Base-by-base conservation (phyloP, 2,113 vertebrate genomes). In the Dicrurus megarhynchus region DNA sequence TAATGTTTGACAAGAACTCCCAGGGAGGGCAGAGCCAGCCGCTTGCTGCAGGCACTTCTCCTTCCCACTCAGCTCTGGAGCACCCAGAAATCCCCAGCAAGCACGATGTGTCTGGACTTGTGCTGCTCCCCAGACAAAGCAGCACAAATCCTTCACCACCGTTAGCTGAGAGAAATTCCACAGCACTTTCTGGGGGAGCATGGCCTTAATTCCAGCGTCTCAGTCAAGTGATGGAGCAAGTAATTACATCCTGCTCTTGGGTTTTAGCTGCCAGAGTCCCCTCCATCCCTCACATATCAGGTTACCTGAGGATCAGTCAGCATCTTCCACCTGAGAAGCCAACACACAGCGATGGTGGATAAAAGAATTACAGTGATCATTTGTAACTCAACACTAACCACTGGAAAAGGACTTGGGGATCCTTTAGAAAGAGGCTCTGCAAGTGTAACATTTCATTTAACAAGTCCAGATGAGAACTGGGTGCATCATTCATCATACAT, bases 131-230 rank as follows among this genome's bases (percentile, higher is more conserved):
- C 49, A 30, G 78, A 59, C 64, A 60, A 32, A 75, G 0, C 46
- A 80, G 55, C 80, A 64, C 84, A 81, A 91, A 93, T 83, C 87
- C 87, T 10, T 87, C 91, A 67, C 7, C 91, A n/a, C 87, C 35
- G 49, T 18, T 65, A 90, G 52, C 5, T 1, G 1, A 55, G 84
- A 63, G 47, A 65, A 55, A 61, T 13, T 49, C 33, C 55, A 28
- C 56, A 11, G 76, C 11, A 1, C 32, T 28, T n/a, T 47, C 35
- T 74, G 55, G 3, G 59, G 59, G 74, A 77, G 84, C 67, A 59
- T 1, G 0, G 6, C 53, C 42, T 4, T 24, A 11, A 84, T 75
- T 78, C 61, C 81, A 93, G 50, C 0, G 1, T 10, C 82, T 60
- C 75, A 46, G 4, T 2, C 74, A n/a, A 85, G 70, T 11, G 70